Evolutionary conservation across 2,113 vertebrate species (phyloP).

Genomic region (Gobius niger): DNA sequence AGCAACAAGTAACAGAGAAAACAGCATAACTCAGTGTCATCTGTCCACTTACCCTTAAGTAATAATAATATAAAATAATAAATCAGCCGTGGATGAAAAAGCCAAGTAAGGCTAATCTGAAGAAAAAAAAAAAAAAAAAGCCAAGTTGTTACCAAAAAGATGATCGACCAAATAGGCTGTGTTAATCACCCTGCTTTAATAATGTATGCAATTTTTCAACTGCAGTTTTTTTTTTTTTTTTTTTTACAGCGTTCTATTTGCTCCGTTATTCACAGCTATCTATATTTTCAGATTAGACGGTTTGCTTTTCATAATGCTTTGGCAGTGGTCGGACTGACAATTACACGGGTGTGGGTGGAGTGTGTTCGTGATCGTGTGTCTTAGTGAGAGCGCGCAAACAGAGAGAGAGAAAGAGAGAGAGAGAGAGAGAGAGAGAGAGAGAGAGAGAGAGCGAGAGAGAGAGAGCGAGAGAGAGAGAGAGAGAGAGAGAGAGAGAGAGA

Average conservation of each 20-base stretch:
- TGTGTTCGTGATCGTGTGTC: not conserved
- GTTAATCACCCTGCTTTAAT: too few species aligned
- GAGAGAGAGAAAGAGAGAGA: not conserved
- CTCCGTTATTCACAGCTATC: not conserved
- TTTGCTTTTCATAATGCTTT: not conserved
- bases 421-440: slow-evolving; percentile 1
- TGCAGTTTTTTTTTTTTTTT: not conserved
- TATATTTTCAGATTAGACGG: not conserved
- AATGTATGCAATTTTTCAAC: not conserved
- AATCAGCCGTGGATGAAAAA: too few species aligned
- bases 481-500: not conserved
- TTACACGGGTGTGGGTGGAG: slow-evolving; percentile 63
- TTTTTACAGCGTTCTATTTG: not conserved
- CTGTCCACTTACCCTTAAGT: too few species aligned
- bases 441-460: not conserved
- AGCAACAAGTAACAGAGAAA: too few species aligned
- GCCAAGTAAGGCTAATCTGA: too few species aligned
- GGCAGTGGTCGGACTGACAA: slow-evolving; percentile 33
- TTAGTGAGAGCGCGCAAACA: not conserved
- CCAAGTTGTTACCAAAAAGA: too few species aligned
- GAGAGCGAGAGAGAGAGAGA: not conserved
- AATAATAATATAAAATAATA: too few species aligned
- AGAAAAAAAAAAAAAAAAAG: too few species aligned
- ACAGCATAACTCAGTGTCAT: too few species aligned
- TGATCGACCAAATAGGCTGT: too few species aligned